Evolutionary conservation across 53 echinoderm and acorn worm species (phyloP).

Genomic region (Echinarachnius parma): DNA sequence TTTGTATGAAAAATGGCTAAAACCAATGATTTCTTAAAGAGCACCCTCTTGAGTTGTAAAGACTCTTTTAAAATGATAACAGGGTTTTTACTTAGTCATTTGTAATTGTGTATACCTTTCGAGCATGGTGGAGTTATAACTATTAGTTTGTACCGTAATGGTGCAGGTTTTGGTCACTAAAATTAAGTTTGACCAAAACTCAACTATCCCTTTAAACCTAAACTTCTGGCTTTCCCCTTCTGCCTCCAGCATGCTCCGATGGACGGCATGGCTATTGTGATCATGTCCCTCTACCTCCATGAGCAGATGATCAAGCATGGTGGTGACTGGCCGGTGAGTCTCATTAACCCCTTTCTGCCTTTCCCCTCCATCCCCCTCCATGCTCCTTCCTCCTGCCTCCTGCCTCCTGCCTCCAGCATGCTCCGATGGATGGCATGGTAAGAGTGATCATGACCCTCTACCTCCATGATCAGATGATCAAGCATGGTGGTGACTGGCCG

Average conservation of each 20-base stretch:
- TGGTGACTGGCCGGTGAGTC: slow-evolving; percentile 32
- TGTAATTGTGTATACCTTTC: too few species aligned
- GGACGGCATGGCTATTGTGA: slow-evolving; percentile 73
- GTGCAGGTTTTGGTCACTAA: too few species aligned
- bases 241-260: slow-evolving; percentile 66
- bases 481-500: slow-evolving; percentile 23
- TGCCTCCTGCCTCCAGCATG: slow-evolving; percentile 48
- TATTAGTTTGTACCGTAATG: too few species aligned
- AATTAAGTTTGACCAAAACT: too few species aligned
- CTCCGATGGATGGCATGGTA: slow-evolving; percentile 72
- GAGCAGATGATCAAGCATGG: slow-evolving; percentile 31
- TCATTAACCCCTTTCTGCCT: not conserved
- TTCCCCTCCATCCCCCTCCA: not conserved
- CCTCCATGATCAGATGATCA: not conserved
- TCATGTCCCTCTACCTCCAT: slow-evolving; percentile 14
- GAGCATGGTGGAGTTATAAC: too few species aligned
- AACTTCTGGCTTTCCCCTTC: too few species aligned
- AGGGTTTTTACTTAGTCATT: too few species aligned
- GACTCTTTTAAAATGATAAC: too few species aligned
- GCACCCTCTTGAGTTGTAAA: too few species aligned
- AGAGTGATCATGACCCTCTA: slow-evolving; percentile 22
- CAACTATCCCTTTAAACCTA: too few species aligned
- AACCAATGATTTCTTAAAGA: too few species aligned
- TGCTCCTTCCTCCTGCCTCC: not conserved
- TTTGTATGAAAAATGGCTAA: too few species aligned